Conservation (phyloP, 2,113 vertebrate genomes). For the Sprattus sprattus region DNA sequence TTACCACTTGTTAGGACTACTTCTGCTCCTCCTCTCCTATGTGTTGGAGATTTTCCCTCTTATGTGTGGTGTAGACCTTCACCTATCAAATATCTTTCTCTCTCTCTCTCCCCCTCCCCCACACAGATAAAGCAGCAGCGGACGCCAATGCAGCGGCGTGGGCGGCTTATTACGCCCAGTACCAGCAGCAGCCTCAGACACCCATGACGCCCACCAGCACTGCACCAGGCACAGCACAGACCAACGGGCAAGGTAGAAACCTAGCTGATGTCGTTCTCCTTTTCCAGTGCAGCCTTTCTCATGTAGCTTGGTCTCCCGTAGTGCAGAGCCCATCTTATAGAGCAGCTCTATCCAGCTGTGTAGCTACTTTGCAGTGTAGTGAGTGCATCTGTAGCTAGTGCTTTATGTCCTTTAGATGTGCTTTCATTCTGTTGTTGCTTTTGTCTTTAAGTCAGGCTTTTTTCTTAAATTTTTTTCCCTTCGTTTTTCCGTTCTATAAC, state of each 20-base stretch:
- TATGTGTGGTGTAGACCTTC: background rate
- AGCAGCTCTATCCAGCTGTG: background rate
- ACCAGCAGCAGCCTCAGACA: constrained; percentile 92
- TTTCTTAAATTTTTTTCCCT: background rate
- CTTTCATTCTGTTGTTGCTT: background rate
- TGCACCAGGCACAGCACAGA: constrained; percentile 85
- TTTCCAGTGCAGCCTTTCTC: background rate
- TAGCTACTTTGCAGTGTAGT: constrained; percentile 35
- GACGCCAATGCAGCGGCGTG: constrained; percentile 97
- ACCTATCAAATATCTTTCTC: background rate
- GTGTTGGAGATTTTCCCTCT: background rate
- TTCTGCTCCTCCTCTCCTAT: too few relatives aligned
- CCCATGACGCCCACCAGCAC: constrained; percentile 88
- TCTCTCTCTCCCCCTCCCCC: background rate
- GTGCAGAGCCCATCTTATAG: background rate
- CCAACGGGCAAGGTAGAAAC: constrained; percentile 91
- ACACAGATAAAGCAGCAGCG: constrained; percentile 89
- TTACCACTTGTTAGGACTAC: too few relatives aligned
- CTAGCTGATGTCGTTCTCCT: background rate
- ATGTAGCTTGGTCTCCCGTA: constrained; percentile 1
- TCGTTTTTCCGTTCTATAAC: background rate
- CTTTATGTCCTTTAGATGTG: background rate
- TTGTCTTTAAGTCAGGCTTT: constrained; percentile 5
- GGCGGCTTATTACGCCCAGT: constrained; percentile 98
- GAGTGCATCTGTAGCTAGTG: constrained; percentile 15